Base-by-base conservation (phyloP, 2,888 invertebrate species). In the Nomada ferruginata region DNA sequence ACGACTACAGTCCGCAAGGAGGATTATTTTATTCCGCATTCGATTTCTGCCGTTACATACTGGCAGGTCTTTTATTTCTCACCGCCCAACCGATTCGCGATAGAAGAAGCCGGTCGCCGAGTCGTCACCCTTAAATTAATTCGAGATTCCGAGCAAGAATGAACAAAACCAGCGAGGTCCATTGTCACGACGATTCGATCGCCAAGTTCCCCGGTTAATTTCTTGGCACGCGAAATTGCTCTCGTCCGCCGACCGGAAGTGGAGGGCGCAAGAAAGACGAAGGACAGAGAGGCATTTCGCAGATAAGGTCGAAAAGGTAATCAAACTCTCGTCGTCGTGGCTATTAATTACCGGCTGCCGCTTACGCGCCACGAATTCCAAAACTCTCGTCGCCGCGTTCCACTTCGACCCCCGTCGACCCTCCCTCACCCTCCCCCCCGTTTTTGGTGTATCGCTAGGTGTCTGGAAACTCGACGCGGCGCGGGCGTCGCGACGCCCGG, bases 341-440 rank as follows among this genome's bases (percentile, higher is more conserved):
- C 91, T 89, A 90, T 91, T 92, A 91, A 92, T 91, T 92, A 90
- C 89, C 87, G 86, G 80, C 86, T 85, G 80, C 76, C 85, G 85
- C 84, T 85, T 84, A 88, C 89, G 83, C 85, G 86, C 76, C 77
- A 84, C 79, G 87, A 89, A 89, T 90, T 89, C 82, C 87, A 86
- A 86, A 89, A 85, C 83, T 84, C 76, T 69, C 50, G 20, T 36
- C 36, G 36, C 7, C 36, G 36, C 36, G 36, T 4, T n/a, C 15
- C 29, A 13, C 64, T 15, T 26, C 18, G 79, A 70, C 76, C 47
- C 73, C 68, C 69, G n/a, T 42, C 29, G 29, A 53, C 23, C 10
- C 13, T 18, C 26, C 11, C n/a, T 13, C n/a, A 64, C 55, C 55
- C 23, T 23, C 23, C 10, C 57, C 57, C 44, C n/a, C 29, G 13